Base-by-base conservation (phyloP, 2,888 invertebrate genomes). In the Altica lythri region DNA sequence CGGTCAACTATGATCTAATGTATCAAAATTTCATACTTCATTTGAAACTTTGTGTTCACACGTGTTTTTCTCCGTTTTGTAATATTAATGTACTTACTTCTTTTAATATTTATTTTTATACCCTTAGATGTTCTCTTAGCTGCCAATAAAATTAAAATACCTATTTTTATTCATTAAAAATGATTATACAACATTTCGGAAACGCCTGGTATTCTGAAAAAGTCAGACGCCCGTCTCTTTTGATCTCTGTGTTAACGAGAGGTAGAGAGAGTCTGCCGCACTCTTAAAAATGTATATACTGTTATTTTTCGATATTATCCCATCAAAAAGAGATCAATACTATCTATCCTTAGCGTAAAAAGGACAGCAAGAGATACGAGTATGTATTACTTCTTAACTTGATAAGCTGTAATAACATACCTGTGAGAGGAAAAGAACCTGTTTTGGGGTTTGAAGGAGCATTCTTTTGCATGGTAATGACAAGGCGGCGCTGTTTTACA, bases 391-490 rank as follows among this genome's bases (percentile, higher is more conserved):
- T 50, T 44, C 53, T 48, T 27, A 44, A 53, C 53, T 45, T 35
- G 55, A 59, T 57, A 57, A 54, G 48, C 53, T 53, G 53, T 61
- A 59, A 59, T 61, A 59, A 61, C 59, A 57, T 54, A 54, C 59
- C 57, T 55, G 45, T 45, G 34, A 38, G 45, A 51, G 35, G 27
- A 32, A 45, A 60, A 43, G 37, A 61, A 62, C 62, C 58, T 50
- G 60, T 60, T 57, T 59, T 50, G 52, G 43, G 49, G 49, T 44
- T 57, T 56, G 56, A 54, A 60, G 56, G 42, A 57, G 54, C 58
- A 62, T 62, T 60, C 62, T 55, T 60, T 49, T 52, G 51, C 57
- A 57, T 51, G 50, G 55, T 62, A 62, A 60, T 62, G 55, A 59
- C 57, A 60, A 55, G 60, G 59, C 62, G 60, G 60, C 51, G 54